A percentile compares a stretch with the other conserved stretches of the same genome.
Conservation (phyloP, 2,888 invertebrate species). For the Pyrrhia umbra region DNA sequence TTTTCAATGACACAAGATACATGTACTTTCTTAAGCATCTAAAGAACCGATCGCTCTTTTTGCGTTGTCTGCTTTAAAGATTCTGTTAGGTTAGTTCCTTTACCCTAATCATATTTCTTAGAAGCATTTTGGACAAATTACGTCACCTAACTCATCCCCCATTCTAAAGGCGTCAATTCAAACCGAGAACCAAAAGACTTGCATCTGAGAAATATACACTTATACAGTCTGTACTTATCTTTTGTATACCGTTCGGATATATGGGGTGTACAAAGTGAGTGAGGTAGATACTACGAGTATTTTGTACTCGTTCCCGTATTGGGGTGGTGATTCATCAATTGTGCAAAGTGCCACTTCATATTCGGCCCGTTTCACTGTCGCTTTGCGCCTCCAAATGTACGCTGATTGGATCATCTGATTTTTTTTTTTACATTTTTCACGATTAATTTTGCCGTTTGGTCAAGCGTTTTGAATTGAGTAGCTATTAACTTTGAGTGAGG, state of each 20-base stretch:
- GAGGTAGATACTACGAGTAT: constrained; percentile 42
- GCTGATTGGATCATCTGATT: constrained; percentile 75
- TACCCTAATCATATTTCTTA: not conserved
- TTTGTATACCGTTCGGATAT: constrained; percentile 45
- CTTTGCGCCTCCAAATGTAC: constrained; percentile 77
- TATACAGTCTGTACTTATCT: constrained; percentile 42
- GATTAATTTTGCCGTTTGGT: constrained; percentile 46
- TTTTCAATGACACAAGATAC: too few relatives aligned
- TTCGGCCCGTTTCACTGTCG: constrained; percentile 80
- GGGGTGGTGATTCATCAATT: constrained; percentile 85
- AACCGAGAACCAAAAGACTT: constrained; percentile 17
- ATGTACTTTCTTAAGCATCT: not conserved
- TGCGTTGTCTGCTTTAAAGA: not conserved
- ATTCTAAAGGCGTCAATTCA: constrained; percentile 9
- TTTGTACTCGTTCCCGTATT: constrained; percentile 58
- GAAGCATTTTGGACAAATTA: not conserved
- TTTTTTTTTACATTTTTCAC: constrained; percentile 68
- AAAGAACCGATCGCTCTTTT: not conserved
- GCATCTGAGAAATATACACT: constrained; percentile 37
- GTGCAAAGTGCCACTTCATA: constrained; percentile 86
- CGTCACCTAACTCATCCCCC: not conserved
- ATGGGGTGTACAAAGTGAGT: constrained; percentile 44
- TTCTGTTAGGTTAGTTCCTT: not conserved
- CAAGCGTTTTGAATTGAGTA: constrained; percentile 45
- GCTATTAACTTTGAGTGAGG: constrained; percentile 53